phyloP scores from a whole-genome alignment of 2,113 vertebrate genomes.

The Pollachius pollachius region DNA sequence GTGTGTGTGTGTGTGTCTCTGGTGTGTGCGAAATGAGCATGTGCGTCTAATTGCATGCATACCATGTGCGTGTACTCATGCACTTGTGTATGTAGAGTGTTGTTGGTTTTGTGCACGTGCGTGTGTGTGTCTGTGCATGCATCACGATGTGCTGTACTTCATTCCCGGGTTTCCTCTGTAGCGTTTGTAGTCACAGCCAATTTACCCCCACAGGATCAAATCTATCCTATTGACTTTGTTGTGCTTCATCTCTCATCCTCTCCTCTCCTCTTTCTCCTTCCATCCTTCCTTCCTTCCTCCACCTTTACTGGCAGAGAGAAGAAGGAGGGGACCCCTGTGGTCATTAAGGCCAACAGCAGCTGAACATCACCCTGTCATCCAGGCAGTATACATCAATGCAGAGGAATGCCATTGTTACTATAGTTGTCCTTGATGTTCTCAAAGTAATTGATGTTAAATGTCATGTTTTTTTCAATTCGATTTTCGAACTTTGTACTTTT shows the following conservation, averaged over 20 bases:
- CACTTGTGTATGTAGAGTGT: constrained; percentile 45
- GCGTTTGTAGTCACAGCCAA: constrained; percentile 88
- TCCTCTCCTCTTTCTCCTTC: background rate
- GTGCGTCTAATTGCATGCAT: background rate
- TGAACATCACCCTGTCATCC: too few species aligned
- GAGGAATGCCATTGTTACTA: too few species aligned
- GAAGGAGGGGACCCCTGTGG: too few species aligned
- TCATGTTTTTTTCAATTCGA: too few species aligned
- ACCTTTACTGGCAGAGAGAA: background rate
- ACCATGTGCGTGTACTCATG: constrained; percentile 26
- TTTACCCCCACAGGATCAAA: constrained; percentile 82
- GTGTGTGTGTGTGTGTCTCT: too few species aligned
- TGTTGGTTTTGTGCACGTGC: constrained; percentile 52
- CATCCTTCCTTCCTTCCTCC: constrained; percentile 21
- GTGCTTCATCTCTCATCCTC: constrained; percentile 64
- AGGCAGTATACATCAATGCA: background rate
- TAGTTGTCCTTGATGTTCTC: too few species aligned
- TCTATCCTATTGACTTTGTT: constrained; percentile 69
- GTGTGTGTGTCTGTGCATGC: constrained; percentile 3
- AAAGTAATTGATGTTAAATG: too few species aligned
- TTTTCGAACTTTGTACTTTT: too few species aligned
- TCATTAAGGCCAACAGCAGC: too few species aligned
- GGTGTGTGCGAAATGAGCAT: background rate
- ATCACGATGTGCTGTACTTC: constrained; percentile 60
- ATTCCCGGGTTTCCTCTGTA: constrained; percentile 76